Conservation (phyloP, 92 coral and sea anemone species). For the Umimayanthus kanabou region DNA sequence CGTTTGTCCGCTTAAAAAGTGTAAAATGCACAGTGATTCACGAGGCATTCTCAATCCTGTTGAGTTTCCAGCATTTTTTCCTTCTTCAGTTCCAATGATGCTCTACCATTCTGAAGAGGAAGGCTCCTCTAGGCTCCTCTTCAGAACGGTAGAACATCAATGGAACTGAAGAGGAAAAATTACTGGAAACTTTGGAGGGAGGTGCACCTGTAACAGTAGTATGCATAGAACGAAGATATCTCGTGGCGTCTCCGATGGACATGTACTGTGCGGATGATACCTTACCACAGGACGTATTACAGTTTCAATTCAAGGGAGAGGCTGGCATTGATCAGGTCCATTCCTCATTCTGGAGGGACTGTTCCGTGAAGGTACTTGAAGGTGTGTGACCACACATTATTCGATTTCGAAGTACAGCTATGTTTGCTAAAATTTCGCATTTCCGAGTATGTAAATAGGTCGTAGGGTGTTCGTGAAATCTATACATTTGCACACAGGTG, state of each 20-base stretch:
- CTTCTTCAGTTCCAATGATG: too few species aligned
- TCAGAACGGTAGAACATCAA: neutral
- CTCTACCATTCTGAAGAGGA: too few species aligned
- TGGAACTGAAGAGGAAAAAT: slow-evolving; percentile 23
- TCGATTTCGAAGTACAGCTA: too few species aligned
- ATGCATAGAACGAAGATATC: slow-evolving; percentile 24
- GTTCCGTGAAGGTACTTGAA: slow-evolving; percentile 22
- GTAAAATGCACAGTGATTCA: too few species aligned
- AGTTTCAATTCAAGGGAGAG: slow-evolving; percentile 42
- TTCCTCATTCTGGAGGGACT: slow-evolving; percentile 43
- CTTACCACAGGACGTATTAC: neutral
- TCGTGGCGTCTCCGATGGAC: slow-evolving; percentile 5
- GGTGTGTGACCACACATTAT: neutral
- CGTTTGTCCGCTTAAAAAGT: too few species aligned
- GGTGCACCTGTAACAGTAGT: slow-evolving; percentile 8
- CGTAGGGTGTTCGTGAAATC: too few species aligned
- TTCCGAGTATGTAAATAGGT: too few species aligned
- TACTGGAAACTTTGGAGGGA: slow-evolving; percentile 13
- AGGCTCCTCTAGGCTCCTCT: too few species aligned
- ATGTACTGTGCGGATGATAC: slow-evolving; percentile 27
- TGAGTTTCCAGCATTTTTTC: too few species aligned
- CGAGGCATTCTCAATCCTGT: too few species aligned
- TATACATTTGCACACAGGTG: too few species aligned
- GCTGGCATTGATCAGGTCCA: slow-evolving; percentile 37
- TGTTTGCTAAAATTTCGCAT: too few species aligned